Base-by-base conservation (phyloP, 2,113 vertebrate genomes). In the Alethe castanea region DNA sequence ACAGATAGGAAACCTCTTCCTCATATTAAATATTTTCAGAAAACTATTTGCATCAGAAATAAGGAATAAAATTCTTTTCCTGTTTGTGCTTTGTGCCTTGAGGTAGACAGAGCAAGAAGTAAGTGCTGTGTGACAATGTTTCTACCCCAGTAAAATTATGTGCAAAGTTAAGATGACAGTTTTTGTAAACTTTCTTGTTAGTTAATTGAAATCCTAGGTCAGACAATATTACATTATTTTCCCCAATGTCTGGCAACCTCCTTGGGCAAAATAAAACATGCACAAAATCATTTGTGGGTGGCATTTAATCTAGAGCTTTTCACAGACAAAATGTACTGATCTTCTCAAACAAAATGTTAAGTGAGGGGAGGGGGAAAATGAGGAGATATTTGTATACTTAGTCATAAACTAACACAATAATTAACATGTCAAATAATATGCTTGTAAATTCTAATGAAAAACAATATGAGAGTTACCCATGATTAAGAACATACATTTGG, bases 241-340 rank as follows among this genome's bases (percentile, higher is more conserved):
- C 87, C 70, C 92, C 50, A 71, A 13, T 33, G 67, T 95, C 91
- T 95, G 95, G 94, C 53, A 91, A 88, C 91, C 80, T 73, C 47
- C 61, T 78, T 36, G 65, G 85, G 95, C 96, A 93, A 96, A 94
- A 92, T 71, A 91, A 94, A 92, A 85, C 74, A 88, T 28, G 19
- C 28, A 88, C 69, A 86, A 93, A 94, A 94, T 95, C 31, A 87
- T 91, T 93, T 96, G 95, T 93, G 86, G 94, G 88, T 91, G 90
- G 93, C 94, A 92, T 96, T 97, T 93, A 96, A 97, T 92, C 82
- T 61, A 88, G 71, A 80, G 72, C 61, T 96, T 92, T 87, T 95
- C 84, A 94, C 77, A 96, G 95, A 94, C 81, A 94, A 92, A 94
- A 95, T 57, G 92, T 89, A 92, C 79, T 67, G 81, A 93, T 88